Percentiles rank a stretch among this genome's conserved stretches.
These are phyloP conservation scores for Palythoa grandis DNA, from an alignment of 92 coral and sea anemone species.

Conservation along the genomic window DNA sequence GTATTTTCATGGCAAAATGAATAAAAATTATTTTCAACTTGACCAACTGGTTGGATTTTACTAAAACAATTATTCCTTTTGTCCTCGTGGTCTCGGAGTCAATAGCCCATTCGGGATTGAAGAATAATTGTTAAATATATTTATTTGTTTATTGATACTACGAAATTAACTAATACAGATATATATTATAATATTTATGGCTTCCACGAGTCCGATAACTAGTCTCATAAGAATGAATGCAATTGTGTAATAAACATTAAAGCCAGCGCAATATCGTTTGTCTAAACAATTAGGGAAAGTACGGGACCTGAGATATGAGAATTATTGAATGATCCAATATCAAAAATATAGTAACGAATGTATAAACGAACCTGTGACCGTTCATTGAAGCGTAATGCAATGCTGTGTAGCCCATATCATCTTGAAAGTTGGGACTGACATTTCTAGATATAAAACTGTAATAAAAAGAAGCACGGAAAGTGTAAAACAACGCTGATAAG, in stretches of 20 bases:
- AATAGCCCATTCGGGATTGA: too few species aligned
- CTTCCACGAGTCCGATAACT: too few species aligned
- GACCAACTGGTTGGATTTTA: too few species aligned
- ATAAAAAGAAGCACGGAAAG: neutral
- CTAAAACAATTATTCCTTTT: too few species aligned
- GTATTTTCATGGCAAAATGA: too few species aligned
- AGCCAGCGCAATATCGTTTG: neutral
- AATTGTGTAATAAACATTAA: neutral
- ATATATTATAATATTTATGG: too few species aligned
- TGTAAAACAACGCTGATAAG: neutral
- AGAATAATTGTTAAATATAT: too few species aligned
- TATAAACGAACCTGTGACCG: conserved; percentile 83
- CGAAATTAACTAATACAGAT: too few species aligned
- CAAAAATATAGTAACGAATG: neutral
- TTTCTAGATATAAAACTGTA: conserved; percentile 77
- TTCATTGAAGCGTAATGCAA: conserved; percentile 88
- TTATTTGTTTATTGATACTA: too few species aligned
- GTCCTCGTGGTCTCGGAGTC: too few species aligned
- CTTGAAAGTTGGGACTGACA: conserved; percentile 91
- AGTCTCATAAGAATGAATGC: neutral
- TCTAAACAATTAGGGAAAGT: neutral
- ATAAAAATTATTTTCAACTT: too few species aligned
- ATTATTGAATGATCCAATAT: neutral
- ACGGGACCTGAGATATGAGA: neutral
- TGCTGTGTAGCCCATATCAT: conserved; percentile 93